Evolutionary conservation across 2,888 invertebrate species (phyloP).

Genomic region (Encarsia formosa): DNA sequence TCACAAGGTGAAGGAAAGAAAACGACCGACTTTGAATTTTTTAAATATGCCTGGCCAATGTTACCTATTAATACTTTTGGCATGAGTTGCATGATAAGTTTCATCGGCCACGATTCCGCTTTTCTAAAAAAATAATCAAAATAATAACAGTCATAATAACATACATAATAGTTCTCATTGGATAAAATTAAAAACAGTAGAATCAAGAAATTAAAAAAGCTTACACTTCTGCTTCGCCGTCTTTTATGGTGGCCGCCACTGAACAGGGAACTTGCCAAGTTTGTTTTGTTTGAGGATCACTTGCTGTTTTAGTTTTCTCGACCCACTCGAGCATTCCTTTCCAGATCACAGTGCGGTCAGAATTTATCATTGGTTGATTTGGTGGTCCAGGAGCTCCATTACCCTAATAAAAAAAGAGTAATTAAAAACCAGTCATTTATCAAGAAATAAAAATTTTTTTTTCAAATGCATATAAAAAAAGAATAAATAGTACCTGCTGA

Average conservation of each 20-base stretch:
- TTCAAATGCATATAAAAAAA: too few species aligned
- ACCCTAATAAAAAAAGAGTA: slow-evolving; percentile 35
- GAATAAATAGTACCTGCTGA: slow-evolving; percentile 26
- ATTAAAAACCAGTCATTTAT: too few species aligned
- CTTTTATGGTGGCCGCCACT: slow-evolving; percentile 67
- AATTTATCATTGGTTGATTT: slow-evolving; percentile 48
- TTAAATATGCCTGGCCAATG: slow-evolving; percentile 82
- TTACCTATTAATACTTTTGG: slow-evolving; percentile 87
- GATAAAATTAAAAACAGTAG: background rate
- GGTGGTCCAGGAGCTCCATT: slow-evolving; percentile 35
- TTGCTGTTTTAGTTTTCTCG: slow-evolving; percentile 77
- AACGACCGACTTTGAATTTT: slow-evolving; percentile 88
- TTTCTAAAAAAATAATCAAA: slow-evolving; percentile 55
- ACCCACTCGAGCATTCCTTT: slow-evolving; percentile 87
- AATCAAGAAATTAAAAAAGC: slow-evolving; percentile 35
- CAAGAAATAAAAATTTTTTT: too few species aligned
- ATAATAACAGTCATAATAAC: too few species aligned
- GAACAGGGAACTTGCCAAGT: slow-evolving; percentile 73
- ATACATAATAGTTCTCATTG: too few species aligned
- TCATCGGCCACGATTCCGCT: slow-evolving; percentile 90
- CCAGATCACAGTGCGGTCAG: slow-evolving; percentile 66
- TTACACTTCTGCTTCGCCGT: slow-evolving; percentile 84
- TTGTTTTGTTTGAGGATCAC: slow-evolving; percentile 69
- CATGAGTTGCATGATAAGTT: slow-evolving; percentile 90
- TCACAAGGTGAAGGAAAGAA: slow-evolving; percentile 86